These are phyloP conservation scores for Datnioides undecimradiatus DNA, from an alignment of 2,113 vertebrate species.

Conservation along the genomic window DNA sequence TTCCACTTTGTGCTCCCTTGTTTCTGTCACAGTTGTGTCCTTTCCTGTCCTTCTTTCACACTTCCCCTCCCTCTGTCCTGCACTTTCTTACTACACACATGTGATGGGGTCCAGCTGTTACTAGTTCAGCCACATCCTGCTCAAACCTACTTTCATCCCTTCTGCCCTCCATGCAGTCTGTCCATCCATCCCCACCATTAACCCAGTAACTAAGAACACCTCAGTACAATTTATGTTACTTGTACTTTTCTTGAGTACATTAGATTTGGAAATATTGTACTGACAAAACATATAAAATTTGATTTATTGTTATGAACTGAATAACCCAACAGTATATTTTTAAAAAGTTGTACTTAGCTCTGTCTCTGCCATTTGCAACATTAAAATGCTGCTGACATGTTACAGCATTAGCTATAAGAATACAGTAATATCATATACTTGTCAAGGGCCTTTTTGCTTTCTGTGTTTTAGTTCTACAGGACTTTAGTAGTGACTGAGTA, in stretches of 20 bases:
- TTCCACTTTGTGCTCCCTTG: conserved; percentile 39
- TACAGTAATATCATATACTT: neutral
- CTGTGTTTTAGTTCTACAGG: neutral
- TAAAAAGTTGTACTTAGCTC: too few relatives aligned
- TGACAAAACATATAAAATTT: neutral
- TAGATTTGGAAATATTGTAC: neutral
- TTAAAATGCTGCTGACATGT: neutral
- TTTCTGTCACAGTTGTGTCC: conserved; percentile 49
- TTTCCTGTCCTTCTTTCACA: conserved; percentile 15
- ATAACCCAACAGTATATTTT: neutral
- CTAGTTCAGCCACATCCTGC: neutral
- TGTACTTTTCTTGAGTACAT: neutral
- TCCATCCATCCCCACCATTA: neutral
- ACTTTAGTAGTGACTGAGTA: neutral
- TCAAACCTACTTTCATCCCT: neutral
- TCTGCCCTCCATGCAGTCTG: neutral
- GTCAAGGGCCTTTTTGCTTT: neutral
- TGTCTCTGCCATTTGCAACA: neutral
- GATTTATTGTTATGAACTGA: neutral
- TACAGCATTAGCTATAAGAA: neutral
- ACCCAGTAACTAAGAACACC: neutral
- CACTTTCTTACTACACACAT: conserved; percentile 22
- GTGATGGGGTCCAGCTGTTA: conserved; percentile 44
- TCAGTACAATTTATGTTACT: neutral
- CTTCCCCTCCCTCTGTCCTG: conserved; percentile 23